phyloP scores from a whole-genome alignment of 1,140 invertebrate species.

The Sesamia nonagrioides region DNA sequence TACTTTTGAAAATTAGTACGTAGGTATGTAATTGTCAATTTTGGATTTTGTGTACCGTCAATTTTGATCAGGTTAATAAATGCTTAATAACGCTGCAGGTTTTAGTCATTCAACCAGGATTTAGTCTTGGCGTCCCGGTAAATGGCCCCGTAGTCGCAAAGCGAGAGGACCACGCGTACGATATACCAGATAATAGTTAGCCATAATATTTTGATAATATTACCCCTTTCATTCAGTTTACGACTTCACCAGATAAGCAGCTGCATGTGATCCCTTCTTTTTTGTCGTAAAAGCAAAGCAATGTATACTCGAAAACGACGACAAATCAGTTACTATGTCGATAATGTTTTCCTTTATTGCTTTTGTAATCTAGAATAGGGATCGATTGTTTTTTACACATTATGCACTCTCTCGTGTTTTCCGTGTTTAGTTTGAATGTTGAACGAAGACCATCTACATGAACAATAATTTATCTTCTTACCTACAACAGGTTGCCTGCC shows the following conservation, averaged over 20 bases:
- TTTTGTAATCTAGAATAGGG: not conserved
- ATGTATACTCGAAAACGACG: not conserved
- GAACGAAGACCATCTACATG: not conserved
- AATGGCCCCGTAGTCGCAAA: constrained; percentile 19
- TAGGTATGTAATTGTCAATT: no score
- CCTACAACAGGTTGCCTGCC: no score
- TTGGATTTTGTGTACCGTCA: no score
- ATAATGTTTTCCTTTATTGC: not conserved
- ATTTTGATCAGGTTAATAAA: no score
- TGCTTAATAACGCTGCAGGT: no score
- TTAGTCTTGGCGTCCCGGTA: constrained; percentile 1
- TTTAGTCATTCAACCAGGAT: not conserved
- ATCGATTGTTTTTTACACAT: not conserved
- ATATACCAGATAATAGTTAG: constrained; percentile 1
- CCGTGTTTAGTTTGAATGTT: not conserved
- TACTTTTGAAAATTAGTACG: no score
- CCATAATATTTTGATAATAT: constrained; percentile 39
- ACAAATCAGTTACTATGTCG: not conserved
- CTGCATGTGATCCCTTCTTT: constrained; percentile 1
- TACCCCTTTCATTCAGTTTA: constrained; percentile 25
- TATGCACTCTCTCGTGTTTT: not conserved
- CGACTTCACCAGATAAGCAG: constrained; percentile 19
- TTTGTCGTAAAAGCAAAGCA: not conserved
- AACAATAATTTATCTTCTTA: no score
- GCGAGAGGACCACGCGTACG: not conserved